Percentiles rank a stretch among this genome's conserved stretches.
Evolutionary conservation across 2,888 invertebrate genomes (phyloP).

Genomic region (Halocaridina rubra): DNA sequence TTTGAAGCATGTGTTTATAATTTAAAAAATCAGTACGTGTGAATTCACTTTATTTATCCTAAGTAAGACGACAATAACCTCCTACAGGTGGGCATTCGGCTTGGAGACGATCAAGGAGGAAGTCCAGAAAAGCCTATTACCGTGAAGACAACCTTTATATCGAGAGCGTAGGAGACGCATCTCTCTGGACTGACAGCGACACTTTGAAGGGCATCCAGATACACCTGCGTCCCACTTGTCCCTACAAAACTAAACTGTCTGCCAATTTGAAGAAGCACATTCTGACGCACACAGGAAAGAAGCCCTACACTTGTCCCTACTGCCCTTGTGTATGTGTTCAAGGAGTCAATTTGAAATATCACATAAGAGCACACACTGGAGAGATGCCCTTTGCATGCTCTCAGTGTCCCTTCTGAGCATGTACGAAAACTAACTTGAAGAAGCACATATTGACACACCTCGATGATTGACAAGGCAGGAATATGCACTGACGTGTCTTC

Average conservation of each 20-base stretch:
- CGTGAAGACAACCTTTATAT: too few species aligned
- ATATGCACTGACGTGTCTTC: too few species aligned
- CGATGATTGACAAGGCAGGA: too few species aligned
- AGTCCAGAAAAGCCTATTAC: too few species aligned
- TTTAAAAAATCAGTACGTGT: too few species aligned
- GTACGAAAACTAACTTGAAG: neutral
- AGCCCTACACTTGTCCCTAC: constrained; percentile 35
- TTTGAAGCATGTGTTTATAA: too few species aligned
- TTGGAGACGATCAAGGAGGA: too few species aligned
- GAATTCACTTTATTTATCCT: too few species aligned
- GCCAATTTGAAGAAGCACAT: constrained; percentile 33
- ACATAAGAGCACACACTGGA: constrained; percentile 13
- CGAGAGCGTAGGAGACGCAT: too few species aligned
- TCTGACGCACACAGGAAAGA: constrained; percentile 44
- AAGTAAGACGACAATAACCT: too few species aligned
- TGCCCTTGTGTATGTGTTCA: constrained; percentile 38
- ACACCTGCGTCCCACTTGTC: constrained; percentile 36
- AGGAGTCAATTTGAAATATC: constrained; percentile 26
- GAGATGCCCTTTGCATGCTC: constrained; percentile 1
- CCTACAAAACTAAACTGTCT: constrained; percentile 44
- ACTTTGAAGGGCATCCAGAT: constrained; percentile 16
- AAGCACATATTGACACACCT: neutral
- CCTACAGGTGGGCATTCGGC: too few species aligned
- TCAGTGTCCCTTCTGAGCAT: neutral
- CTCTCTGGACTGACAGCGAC: too few species aligned